Conservation (phyloP, 2,888 invertebrate genomes). For the Auanema sp. region DNA sequence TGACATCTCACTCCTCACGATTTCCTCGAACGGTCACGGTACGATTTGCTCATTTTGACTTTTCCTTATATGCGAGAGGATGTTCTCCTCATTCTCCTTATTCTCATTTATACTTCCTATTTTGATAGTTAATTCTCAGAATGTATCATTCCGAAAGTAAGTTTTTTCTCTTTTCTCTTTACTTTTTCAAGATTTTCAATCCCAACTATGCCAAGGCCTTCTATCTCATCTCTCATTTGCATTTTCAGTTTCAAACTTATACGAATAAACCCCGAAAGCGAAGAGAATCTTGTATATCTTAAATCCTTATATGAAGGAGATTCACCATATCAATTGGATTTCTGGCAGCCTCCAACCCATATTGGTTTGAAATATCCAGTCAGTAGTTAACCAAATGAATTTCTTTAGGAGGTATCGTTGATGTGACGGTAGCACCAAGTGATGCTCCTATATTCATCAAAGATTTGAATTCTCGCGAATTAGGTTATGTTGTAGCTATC, state of each 20-base stretch:
- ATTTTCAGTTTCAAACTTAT: conserved; percentile 60
- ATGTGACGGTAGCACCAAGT: conserved; percentile 52
- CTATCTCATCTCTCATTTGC: no score
- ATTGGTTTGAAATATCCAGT: conserved; percentile 23
- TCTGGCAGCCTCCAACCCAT: conserved; percentile 58
- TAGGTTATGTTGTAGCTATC: conserved; percentile 59
- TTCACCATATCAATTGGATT: conserved; percentile 55
- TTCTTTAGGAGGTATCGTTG: conserved; percentile 39
- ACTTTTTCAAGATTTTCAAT: no score
- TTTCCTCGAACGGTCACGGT: no score
- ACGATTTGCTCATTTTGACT: no score
- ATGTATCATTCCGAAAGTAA: no score
- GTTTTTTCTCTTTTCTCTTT: no score
- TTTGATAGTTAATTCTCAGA: no score
- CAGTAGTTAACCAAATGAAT: background rate
- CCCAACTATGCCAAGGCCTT: no score
- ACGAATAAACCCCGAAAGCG: conserved; percentile 56
- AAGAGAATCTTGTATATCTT: conserved; percentile 48
- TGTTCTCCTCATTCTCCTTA: no score
- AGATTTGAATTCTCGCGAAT: conserved; percentile 50
- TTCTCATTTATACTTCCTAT: no score
- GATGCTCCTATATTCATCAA: conserved; percentile 52
- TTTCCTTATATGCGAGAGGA: no score
- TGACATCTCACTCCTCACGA: no score
- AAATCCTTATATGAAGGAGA: conserved; percentile 48